Evolutionary conservation across 2,797 vertebrate genomes (phyloP), one percentile per base, ranked within the genome.

Genomic region (Aselliscus stoliczkanus): DNA sequence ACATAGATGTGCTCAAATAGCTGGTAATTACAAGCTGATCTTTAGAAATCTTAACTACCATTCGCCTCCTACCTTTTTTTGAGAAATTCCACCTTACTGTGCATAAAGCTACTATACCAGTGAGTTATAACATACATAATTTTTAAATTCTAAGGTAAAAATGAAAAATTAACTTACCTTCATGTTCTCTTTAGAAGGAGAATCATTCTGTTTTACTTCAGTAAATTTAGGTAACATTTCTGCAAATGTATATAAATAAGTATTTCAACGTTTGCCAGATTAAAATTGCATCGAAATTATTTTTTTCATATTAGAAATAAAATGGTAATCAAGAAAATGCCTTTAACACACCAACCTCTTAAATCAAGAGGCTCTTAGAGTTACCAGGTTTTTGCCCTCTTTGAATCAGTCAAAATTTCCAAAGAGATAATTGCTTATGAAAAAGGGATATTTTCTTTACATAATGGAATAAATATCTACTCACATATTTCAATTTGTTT

Each of bases 101-200:
- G 29, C 2, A 34, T 12, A 77, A 72, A 91, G 79, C 18, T 82
- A 64, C 50, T 50, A 44, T 58, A 44, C 13, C 21, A 72, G 54
- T 37, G 64, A 72, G 21, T 72, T 87, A 67, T 20, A 95, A 54
- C 15, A 67, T 37, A 69, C 0, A 44, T 34, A 37, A 8, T 83
- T 83, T 91, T 50, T 44, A 84, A 94, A 88, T 72, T 84, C 7
- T 31, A 34, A 92, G 73, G 18, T 88, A 89, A n/a, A 81, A 93
- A 93, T 44, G 52, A 73, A 94, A n/a, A 90, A 89, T 83, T 54
- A 52, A 88, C 96, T 99, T 99, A 99, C 99, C 99, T 99, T 98
- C 23, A 82, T 84, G 93, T 98, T 98, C 37, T 98, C 96, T 95
- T 97, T 97, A 92, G 97, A 95, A 97, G 96, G 62, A 94, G 97